phyloP scores from a whole-genome alignment of 1,140 invertebrate genomes.

The honey bee (Apis mellifera) region Amel_HAv3.1 CM009943.2:9485501-9486000 shows the following conservation, averaged over 20 bases:
- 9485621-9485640: slow-evolving; percentile 60
- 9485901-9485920: too few relatives aligned
- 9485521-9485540: slow-evolving; percentile 54
- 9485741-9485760: background rate
- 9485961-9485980: too few relatives aligned
- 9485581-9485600: slow-evolving; percentile 51
- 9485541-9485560: slow-evolving; percentile 61
- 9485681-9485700: slow-evolving; percentile 19
- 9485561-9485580: slow-evolving; percentile 60
- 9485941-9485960: too few relatives aligned
- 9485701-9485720: slow-evolving; percentile 11
- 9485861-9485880: background rate
- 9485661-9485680: slow-evolving; percentile 45
- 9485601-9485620: slow-evolving; percentile 47
- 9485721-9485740: background rate
- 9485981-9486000: too few relatives aligned
- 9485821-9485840: too few relatives aligned
- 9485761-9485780: slow-evolving; percentile 57
- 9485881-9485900: too few relatives aligned
- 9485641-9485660: slow-evolving; percentile 50
- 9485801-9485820: too few relatives aligned
- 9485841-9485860: too few relatives aligned
- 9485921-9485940: too few relatives aligned
- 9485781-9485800: slow-evolving; percentile 30
- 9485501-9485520: slow-evolving; percentile 35